phyloP scores from a whole-genome alignment of 2,113 vertebrate genomes.

The Bolborhynchus lineola region DNA sequence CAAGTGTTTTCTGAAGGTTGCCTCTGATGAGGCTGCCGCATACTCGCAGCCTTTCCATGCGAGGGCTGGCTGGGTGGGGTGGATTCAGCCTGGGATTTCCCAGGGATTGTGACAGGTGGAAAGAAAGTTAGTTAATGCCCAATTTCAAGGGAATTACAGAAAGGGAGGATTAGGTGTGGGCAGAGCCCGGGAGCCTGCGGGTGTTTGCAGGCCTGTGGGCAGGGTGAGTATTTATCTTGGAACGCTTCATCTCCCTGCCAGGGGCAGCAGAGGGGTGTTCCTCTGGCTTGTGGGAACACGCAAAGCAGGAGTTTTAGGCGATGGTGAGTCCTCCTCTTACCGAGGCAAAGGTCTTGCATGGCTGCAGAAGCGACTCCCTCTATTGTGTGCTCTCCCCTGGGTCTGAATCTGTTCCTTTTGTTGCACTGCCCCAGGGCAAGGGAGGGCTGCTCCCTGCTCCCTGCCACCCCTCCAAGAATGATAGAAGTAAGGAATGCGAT shows the following conservation, averaged over 20 bases:
- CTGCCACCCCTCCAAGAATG: background rate
- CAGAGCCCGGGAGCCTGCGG: slow-evolving; percentile 14
- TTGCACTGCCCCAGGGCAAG: rapidly evolving
- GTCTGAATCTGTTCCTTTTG: rapidly evolving
- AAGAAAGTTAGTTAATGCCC: slow-evolving; percentile 30
- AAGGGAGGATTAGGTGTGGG: slow-evolving; percentile 50
- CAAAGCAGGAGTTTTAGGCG: background rate
- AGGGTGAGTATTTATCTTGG: slow-evolving; percentile 49
- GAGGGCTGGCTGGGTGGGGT: slow-evolving; percentile 33
- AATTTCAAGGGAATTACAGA: slow-evolving; percentile 49
- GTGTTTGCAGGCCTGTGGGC: slow-evolving; percentile 37
- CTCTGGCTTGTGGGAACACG: slow-evolving; percentile 60
- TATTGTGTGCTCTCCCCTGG: background rate
- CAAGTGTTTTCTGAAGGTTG: background rate
- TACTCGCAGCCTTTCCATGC: background rate
- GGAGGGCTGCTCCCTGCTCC: background rate
- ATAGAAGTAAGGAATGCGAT: background rate
- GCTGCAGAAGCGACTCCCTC: background rate
- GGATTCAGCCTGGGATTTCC: slow-evolving; percentile 36
- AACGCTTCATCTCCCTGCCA: background rate
- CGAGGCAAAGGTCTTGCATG: background rate
- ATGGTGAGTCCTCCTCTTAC: background rate
- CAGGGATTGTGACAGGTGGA: slow-evolving; percentile 44
- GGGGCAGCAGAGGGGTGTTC: slow-evolving; percentile 2
- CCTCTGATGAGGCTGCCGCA: background rate